Evolutionary conservation across 2,888 invertebrate species (phyloP), one percentile per base, ranked within the genome.

Genomic region (Oxyscelio sp.): DNA sequence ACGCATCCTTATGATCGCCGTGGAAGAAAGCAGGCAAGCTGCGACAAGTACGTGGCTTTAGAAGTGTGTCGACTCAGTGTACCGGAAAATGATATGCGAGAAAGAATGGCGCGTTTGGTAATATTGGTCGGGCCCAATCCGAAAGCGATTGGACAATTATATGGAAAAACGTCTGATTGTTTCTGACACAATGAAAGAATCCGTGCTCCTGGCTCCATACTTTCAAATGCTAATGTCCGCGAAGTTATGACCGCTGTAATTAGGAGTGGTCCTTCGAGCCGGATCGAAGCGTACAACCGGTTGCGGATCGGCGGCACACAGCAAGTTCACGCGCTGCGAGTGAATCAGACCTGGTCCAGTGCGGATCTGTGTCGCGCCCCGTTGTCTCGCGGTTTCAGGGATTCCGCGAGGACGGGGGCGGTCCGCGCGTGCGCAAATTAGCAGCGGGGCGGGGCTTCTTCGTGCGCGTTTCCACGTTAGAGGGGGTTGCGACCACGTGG

Each of bases 401-500:
- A 58, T 48, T 58, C 65, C 52, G 40, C 77, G 65, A 52, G 63
- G 58, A 13, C 38, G 89, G 88, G 87, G 91, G 91, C 91, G 91
- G 85, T 88, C 88, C 89, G 84, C 90, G 90, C 90, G 89, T 87
- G 88, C 91, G 91, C 89, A 66, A 56, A 34, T 84, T 85, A 70
- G 77, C 54, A 43, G 22, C 71, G 83, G 87, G 91, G 90, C 91
- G 90, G 89, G 88, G 90, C 82, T 61, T 86, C 45, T 22, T 34
- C 43, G 73, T 22, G 63, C 52, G 24, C 74, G 52, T 40, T 38
- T 22, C 73, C 59, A 31, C 48, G 66, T 70, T 80, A 78, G 87
- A 79, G 87, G 89, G 78, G 88, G 88, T 78, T 88, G 89, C 90
- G 90, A 87, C 93, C 92, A 93, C 93, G 92, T 93, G 92, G 91